These are phyloP conservation scores for Syndactyla subalaris DNA, from an alignment of 2,797 vertebrate species.

Conservation along the genomic window DNA sequence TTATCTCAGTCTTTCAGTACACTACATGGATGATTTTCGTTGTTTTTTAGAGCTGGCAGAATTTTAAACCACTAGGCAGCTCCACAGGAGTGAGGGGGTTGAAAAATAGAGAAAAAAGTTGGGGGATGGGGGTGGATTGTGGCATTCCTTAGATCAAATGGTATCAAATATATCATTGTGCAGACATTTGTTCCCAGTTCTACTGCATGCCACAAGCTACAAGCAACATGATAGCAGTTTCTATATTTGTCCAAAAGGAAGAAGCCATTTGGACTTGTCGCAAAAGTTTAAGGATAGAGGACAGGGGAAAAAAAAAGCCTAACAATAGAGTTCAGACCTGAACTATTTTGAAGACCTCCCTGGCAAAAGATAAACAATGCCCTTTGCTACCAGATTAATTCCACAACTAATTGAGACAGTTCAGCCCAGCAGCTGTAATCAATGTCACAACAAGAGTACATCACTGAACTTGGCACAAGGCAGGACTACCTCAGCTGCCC, in stretches of 20 bases:
- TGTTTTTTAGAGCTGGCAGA: not conserved
- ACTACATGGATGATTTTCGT: not conserved
- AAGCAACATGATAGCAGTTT: constrained; percentile 45
- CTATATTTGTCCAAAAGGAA: constrained; percentile 45
- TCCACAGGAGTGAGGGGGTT: not conserved
- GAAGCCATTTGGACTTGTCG: not conserved
- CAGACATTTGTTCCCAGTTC: constrained; percentile 40
- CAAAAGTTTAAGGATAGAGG: not conserved
- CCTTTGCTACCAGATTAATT: constrained; percentile 5
- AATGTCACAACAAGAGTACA: constrained; percentile 29
- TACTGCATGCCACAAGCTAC: constrained; percentile 11
- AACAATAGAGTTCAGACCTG: not conserved
- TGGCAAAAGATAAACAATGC: not conserved
- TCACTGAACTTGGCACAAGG: constrained; percentile 22
- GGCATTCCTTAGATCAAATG: constrained; percentile 14
- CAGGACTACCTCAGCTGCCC: constrained; percentile 43
- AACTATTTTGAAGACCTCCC: not conserved
- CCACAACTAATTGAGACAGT: not conserved
- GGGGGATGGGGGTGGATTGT: not conserved
- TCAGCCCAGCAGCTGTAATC: constrained; percentile 21
- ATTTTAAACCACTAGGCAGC: not conserved
- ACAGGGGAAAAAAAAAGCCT: not conserved
- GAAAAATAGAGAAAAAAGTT: not conserved
- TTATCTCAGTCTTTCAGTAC: not conserved
- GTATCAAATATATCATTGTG: constrained; percentile 10